Evolutionary conservation across 2,113 vertebrate genomes (phyloP).

Genomic region (Gnathonemus echidnorhynchus): DNA sequence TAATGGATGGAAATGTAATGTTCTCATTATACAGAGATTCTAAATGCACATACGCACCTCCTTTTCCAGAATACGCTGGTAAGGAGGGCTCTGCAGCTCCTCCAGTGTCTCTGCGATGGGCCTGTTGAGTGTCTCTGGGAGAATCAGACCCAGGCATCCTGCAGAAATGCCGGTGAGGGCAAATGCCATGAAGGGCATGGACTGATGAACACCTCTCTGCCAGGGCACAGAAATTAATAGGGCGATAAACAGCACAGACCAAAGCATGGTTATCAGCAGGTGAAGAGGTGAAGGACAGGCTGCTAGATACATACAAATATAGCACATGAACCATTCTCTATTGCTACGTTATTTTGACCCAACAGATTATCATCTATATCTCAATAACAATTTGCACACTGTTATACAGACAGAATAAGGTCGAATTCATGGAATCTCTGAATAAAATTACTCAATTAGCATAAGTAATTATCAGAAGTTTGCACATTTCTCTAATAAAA

Average conservation of each 20-base stretch:
- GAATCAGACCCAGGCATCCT: constrained; percentile 66
- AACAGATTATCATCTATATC: not conserved
- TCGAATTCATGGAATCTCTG: not conserved
- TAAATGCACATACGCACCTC: constrained; percentile 37
- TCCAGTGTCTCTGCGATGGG: constrained; percentile 65
- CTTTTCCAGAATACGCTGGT: constrained; percentile 54
- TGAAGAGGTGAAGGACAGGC: not conserved
- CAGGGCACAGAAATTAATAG: constrained; percentile 24
- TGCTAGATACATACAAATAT: not conserved
- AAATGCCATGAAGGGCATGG: constrained; percentile 74
- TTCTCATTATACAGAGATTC: not conserved
- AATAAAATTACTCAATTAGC: not conserved
- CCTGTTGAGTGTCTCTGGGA: constrained; percentile 75
- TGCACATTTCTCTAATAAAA: not conserved
- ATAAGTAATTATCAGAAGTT: not conserved
- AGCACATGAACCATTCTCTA: not conserved
- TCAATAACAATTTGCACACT: not conserved
- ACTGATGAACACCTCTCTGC: constrained; percentile 63
- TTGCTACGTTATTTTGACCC: not conserved
- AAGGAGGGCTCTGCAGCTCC: constrained; percentile 53
- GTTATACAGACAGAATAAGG: not conserved
- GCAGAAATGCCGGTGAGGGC: constrained; percentile 71
- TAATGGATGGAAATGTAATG: not conserved
- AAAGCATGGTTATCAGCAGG: not conserved
- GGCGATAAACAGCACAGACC: constrained; percentile 9